Conservation (phyloP, 2,797 vertebrate species). For the Amazonetta brasiliensis region DNA sequence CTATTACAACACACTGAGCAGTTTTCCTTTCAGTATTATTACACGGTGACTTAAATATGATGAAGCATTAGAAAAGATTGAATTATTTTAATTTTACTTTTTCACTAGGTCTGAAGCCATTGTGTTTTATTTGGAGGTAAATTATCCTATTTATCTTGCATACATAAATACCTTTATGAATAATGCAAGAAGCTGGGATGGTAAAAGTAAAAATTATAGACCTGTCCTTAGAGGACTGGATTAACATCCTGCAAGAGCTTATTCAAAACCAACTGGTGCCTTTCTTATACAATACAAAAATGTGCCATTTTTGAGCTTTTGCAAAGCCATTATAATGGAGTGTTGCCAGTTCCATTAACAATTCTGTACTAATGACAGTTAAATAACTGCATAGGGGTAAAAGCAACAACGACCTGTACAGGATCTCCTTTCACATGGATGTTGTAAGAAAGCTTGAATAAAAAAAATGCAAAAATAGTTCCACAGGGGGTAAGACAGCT, state of each 20-base stretch:
- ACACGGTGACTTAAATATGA: slow-evolving; percentile 56
- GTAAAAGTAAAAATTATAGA: slow-evolving; percentile 58
- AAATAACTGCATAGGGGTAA: neutral
- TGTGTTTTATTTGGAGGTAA: slow-evolving; percentile 74
- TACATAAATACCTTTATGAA: slow-evolving; percentile 70
- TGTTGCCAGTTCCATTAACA: slow-evolving; percentile 9
- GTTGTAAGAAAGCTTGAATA: neutral
- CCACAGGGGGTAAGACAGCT: neutral
- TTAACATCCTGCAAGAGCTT: slow-evolving; percentile 54
- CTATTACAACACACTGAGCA: slow-evolving; percentile 37
- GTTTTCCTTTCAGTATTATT: slow-evolving; percentile 53
- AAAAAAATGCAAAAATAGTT: neutral
- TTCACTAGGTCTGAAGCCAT: slow-evolving; percentile 15
- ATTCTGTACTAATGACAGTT: neutral
- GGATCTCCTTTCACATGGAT: neutral
- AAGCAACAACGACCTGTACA: neutral
- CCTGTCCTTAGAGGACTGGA: slow-evolving; percentile 50
- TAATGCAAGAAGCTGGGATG: slow-evolving; percentile 56
- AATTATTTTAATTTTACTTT: slow-evolving; percentile 70
- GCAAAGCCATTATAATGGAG: neutral
- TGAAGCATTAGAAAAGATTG: slow-evolving; percentile 55
- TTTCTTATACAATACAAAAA: slow-evolving; percentile 18
- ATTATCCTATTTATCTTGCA: slow-evolving; percentile 76
- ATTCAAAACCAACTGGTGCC: neutral
- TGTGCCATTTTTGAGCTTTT: neutral